Evolutionary conservation across 2,888 invertebrate species (phyloP), one percentile per base, ranked within the genome.

Genomic region (Drosophila phalerata): DNA sequence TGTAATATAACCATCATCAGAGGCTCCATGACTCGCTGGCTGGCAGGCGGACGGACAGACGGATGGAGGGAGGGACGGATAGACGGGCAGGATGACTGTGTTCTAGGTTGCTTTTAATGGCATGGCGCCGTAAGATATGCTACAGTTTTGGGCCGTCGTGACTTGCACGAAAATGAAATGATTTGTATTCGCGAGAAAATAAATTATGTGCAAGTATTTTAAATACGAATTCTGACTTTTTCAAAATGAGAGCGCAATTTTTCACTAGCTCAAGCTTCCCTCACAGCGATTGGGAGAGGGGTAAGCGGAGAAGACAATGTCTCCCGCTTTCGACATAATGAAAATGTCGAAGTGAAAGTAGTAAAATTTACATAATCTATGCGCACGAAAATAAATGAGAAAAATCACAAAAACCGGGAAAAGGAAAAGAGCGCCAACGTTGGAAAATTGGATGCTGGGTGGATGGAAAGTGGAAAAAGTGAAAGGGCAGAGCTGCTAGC

Each of bases 331-430:
- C 80, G 48, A 73, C 74, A 78, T 88, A 89, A 85, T 89, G 88
- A 89, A 85, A 85, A 89, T 89, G 85, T 88, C 85, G 89, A 85
- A 85, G 85, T 89, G 88, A 89, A 85, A 85, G 89, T 85, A 89
- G 85, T 85, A 85, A 85, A 85, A 85, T 85, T 85, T 85, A 71
- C 85, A 85, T 89, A 85, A 85, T 85, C 89, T 85, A 85, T 88
- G 85, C 88, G 83, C 83, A 69, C 79, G 75, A 81, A 87, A 89
- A 89, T 85, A 85, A 85, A 89, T 89, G 87, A 84, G 87, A 88
- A 89, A 86, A 84, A 84, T 83, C 84, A 69, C 42, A 69, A 85
- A 69, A 75, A 73, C n/a, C n/a, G 19, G 25, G 38, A 38, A 56
- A 63, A 65, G 42, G 57, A 56, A 42, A 58, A 49, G 45, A 25